Evolutionary conservation across 2,797 vertebrate species (phyloP).

Genomic region (Tokudaia tokunoshimensis): DNA sequence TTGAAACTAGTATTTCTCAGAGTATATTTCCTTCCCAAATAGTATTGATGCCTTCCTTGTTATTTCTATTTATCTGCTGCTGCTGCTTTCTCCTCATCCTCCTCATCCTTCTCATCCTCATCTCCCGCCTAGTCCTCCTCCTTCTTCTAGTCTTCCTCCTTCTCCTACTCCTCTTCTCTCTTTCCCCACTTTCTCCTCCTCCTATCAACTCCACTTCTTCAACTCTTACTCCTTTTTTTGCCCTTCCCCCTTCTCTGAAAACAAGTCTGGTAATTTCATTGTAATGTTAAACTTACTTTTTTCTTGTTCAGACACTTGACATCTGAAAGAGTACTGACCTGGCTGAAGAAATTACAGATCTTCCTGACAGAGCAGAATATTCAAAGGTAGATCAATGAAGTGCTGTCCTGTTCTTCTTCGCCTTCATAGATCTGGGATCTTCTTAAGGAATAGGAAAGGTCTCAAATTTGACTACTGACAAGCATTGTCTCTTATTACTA

Average conservation of each 20-base stretch:
- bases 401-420: background rate
- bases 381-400: background rate
- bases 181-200: background rate
- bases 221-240: background rate
- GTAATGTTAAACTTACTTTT: background rate
- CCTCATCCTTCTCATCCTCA: background rate
- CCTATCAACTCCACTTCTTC: background rate
- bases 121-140: background rate
- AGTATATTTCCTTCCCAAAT: background rate
- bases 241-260: background rate
- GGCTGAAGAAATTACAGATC: background rate
- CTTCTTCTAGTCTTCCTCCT: background rate
- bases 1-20: background rate
- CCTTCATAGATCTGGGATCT: background rate
- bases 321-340: background rate
- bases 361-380: background rate
- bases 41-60: background rate
- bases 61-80: background rate
- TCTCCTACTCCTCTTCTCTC: background rate
- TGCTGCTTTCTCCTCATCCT: background rate
- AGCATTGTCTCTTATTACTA: background rate
- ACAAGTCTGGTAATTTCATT: background rate
- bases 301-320: background rate
- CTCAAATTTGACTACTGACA: background rate
- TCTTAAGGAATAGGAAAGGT: background rate